A percentile compares a stretch with the other conserved stretches of the same genome.
Evolutionary conservation across 1,140 invertebrate species (phyloP).

Genomic region (Ruditapes philippinarum): DNA sequence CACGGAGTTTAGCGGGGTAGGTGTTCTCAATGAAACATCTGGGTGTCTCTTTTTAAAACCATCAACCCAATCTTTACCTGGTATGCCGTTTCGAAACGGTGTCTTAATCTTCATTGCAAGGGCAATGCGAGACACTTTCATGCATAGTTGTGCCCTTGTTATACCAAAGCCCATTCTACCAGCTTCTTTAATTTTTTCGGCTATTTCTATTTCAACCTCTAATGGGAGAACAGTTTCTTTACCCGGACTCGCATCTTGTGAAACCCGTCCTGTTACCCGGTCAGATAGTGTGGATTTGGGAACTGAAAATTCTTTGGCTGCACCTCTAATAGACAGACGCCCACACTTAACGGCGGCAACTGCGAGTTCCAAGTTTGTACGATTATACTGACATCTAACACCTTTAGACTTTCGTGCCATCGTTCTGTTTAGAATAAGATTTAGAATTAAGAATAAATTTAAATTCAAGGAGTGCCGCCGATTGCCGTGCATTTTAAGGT

Average conservation of each 20-base stretch:
- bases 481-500: no score
- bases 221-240: not conserved
- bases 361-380: not conserved
- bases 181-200: slow-evolving; percentile 47
- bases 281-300: not conserved
- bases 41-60: slow-evolving; percentile 55
- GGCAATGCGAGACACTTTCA: slow-evolving; percentile 40
- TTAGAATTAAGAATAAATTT: no score
- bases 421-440: not conserved
- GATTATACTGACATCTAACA: slow-evolving; percentile 30
- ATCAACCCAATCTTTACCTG: no score
- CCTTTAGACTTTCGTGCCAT: slow-evolving; percentile 23
- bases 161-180: slow-evolving; percentile 49
- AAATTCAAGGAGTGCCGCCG: no score
- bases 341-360: no score
- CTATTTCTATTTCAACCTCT: slow-evolving; percentile 3
- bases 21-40: slow-evolving; percentile 35
- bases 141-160: slow-evolving; percentile 41
- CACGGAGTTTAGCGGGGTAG: slow-evolving; percentile 57
- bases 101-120: slow-evolving; percentile 30
- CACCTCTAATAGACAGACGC: no score
- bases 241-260: not conserved
- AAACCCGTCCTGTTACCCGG: not conserved
- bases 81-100: slow-evolving; percentile 52
- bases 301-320: not conserved